These are phyloP conservation scores for Stenodema calcarata DNA, from an alignment of 2,888 invertebrate genomes.

Conservation along the genomic window DNA sequence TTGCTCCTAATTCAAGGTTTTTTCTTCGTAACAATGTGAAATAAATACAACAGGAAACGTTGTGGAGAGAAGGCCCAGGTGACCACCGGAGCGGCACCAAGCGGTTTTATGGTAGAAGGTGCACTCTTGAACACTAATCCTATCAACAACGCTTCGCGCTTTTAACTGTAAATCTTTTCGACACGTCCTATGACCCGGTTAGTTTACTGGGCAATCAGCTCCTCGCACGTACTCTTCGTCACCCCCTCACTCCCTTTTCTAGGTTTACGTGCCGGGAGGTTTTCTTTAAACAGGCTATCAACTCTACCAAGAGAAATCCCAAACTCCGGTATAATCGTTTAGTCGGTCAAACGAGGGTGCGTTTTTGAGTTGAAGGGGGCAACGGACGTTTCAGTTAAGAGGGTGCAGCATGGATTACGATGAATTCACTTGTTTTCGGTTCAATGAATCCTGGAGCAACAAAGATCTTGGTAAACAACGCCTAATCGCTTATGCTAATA, in stretches of 20 bases:
- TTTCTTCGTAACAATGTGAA: neutral
- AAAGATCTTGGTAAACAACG: neutral
- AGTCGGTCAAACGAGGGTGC: neutral
- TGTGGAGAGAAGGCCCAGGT: neutral
- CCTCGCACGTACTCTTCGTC: neutral
- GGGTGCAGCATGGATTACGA: neutral
- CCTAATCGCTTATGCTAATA: neutral
- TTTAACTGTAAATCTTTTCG: slow-evolving; percentile 24
- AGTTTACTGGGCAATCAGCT: neutral
- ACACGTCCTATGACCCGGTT: slow-evolving; percentile 38
- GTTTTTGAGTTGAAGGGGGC: neutral
- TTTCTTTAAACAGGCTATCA: neutral
- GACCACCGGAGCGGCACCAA: neutral
- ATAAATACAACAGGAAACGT: neutral
- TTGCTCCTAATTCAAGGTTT: no score
- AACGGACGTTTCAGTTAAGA: neutral
- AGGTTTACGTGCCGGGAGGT: neutral
- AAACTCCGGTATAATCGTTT: neutral
- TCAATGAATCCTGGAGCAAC: neutral
- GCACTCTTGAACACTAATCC: slow-evolving; percentile 1
- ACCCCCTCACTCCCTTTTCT: neutral
- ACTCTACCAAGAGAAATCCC: no score
- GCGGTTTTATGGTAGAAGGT: neutral
- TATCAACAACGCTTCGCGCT: slow-evolving; percentile 1
- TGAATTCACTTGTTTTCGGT: neutral